Percentiles rank a stretch among this genome's conserved stretches.
Conservation (phyloP, 2,113 vertebrate species). For the Rattus norvegicus region DNA sequence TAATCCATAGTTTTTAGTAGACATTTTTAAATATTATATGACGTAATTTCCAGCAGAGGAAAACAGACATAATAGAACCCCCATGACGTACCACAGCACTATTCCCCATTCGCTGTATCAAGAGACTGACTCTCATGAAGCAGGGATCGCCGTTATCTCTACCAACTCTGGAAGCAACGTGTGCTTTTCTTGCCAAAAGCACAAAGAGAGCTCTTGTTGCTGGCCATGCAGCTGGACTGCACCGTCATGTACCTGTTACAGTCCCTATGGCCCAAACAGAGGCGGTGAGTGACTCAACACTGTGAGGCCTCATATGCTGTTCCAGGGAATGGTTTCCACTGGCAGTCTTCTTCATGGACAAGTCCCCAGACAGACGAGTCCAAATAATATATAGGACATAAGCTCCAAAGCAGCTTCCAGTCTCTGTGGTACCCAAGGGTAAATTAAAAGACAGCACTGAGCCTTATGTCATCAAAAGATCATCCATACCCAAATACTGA, state of each 20-base stretch:
- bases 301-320: background rate
- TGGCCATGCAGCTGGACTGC: background rate
- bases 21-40: background rate
- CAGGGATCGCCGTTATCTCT: background rate
- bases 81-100: background rate
- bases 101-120: background rate
- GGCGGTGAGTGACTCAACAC: background rate
- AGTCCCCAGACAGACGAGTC: background rate
- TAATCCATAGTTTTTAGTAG: background rate
- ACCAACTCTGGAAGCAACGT: background rate
- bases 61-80: background rate
- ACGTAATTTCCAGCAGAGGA: background rate
- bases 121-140: background rate
- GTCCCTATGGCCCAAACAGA: background rate
- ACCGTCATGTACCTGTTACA: background rate
- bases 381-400: background rate
- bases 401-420: background rate
- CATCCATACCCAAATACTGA: constrained; percentile 6
- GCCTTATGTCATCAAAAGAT: background rate
- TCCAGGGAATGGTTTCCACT: background rate
- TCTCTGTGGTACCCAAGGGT: background rate
- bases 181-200: background rate
- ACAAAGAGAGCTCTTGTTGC: background rate
- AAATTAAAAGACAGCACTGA: background rate
- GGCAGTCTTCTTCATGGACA: background rate